Evolutionary conservation across 2,888 invertebrate genomes (phyloP).

Genomic region (Salticus scenicus): DNA sequence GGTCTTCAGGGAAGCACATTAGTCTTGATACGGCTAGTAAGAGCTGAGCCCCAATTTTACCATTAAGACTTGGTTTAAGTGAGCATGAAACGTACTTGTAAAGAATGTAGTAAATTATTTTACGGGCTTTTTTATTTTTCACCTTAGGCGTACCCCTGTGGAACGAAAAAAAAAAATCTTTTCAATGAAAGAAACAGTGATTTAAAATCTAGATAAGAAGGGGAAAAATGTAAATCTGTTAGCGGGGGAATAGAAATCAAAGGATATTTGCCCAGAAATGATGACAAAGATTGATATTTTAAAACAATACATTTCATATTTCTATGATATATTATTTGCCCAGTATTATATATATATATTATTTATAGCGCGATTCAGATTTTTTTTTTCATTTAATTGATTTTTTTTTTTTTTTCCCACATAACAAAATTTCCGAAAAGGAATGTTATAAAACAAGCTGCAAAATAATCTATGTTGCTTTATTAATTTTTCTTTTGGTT

Average conservation of each 20-base stretch:
- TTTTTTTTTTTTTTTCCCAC: too few relatives aligned
- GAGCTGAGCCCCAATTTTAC: conserved; percentile 63
- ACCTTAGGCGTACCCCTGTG: conserved; percentile 11
- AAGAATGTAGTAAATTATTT: conserved; percentile 57
- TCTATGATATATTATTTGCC: neutral
- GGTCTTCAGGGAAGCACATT: conserved; percentile 63
- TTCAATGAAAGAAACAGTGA: conserved; percentile 13
- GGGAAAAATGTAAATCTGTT: neutral
- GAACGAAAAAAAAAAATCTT: conserved; percentile 1
- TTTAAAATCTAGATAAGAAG: conserved; percentile 37
- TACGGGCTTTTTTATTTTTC: conserved; percentile 36
- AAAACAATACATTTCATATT: neutral
- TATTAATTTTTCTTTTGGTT: too few relatives aligned
- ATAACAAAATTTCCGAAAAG: too few relatives aligned
- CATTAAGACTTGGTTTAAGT: conserved; percentile 64
- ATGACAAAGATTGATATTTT: neutral
- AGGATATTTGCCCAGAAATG: neutral
- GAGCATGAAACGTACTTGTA: conserved; percentile 65
- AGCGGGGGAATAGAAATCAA: neutral
- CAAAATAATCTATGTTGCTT: too few relatives aligned
- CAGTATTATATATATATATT: neutral
- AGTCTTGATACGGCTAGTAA: conserved; percentile 51
- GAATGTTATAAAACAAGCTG: too few relatives aligned
- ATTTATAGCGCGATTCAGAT: neutral
- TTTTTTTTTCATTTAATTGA: neutral